These are phyloP conservation scores for Drosophila pandora DNA, from an alignment of 1,140 invertebrate species.

Conservation along the genomic window DNA sequence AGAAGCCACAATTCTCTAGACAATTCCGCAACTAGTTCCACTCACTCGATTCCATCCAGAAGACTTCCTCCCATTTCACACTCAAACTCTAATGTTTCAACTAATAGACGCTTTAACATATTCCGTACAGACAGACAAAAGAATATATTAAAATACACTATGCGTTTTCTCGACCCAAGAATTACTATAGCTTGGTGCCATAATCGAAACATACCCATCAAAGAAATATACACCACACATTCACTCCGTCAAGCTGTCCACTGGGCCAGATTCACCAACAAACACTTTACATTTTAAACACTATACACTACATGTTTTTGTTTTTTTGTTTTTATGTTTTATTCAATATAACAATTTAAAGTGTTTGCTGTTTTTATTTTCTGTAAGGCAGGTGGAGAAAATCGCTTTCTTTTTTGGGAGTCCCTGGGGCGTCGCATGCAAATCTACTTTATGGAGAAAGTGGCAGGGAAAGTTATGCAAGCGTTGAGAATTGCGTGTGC, in stretches of 20 bases:
- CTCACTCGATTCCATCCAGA: background rate
- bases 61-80: no score
- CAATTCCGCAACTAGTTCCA: background rate
- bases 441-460: conserved; percentile 56
- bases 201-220: background rate
- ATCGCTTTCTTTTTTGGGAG: conserved; percentile 4
- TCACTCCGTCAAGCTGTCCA: background rate
- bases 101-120: background rate
- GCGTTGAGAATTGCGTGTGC: conserved; percentile 52
- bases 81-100: background rate
- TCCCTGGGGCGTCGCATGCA: conserved; percentile 68
- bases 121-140: background rate
- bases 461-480: conserved; percentile 55
- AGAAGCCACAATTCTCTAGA: background rate
- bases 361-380: background rate
- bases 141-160: background rate
- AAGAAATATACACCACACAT: background rate
- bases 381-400: no score
- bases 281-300: background rate
- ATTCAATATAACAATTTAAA: background rate
- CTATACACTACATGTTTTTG: no score
- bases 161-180: background rate
- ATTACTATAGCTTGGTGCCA: background rate
- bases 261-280: background rate
- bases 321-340: background rate